phyloP scores from a whole-genome alignment of 2,888 invertebrate species.

The Ypsolopha sequella region DNA sequence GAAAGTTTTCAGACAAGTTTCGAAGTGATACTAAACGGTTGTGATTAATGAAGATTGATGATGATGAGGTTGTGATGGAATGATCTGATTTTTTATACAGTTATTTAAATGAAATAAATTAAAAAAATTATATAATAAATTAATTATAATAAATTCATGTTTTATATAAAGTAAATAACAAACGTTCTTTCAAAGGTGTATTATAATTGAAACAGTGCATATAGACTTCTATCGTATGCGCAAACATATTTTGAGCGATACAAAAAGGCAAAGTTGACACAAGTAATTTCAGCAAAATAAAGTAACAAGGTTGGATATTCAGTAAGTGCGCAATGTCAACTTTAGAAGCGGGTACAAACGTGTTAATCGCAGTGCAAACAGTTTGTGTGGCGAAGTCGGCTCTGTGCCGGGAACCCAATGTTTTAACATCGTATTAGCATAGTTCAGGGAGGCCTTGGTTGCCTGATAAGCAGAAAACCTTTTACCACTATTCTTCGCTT shows the following conservation, averaged over 20 bases:
- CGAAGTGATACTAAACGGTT: no score
- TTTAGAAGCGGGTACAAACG: conserved; percentile 48
- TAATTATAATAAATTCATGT: no score
- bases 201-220: no score
- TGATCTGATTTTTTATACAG: no score
- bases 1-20: no score
- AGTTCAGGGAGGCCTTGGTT: conserved; percentile 29
- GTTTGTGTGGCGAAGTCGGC: conserved; percentile 36
- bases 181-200: no score
- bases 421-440: conserved; percentile 48
- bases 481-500: neutral
- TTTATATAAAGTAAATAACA: no score
- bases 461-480: neutral
- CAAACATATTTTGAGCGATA: conserved; percentile 9
- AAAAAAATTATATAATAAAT: no score
- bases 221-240: no score
- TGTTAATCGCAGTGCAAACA: conserved; percentile 64
- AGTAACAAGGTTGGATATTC: conserved; percentile 49
- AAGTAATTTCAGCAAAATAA: conserved; percentile 37
- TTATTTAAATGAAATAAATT: no score
- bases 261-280: conserved; percentile 34
- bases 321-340: conserved; percentile 62
- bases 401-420: conserved; percentile 31
- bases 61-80: no score
- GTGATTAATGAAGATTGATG: no score